Evolutionary conservation across 2,888 invertebrate genomes (phyloP), one percentile per base, ranked within the genome.

Genomic region (Leptinotarsa peninsularis): DNA sequence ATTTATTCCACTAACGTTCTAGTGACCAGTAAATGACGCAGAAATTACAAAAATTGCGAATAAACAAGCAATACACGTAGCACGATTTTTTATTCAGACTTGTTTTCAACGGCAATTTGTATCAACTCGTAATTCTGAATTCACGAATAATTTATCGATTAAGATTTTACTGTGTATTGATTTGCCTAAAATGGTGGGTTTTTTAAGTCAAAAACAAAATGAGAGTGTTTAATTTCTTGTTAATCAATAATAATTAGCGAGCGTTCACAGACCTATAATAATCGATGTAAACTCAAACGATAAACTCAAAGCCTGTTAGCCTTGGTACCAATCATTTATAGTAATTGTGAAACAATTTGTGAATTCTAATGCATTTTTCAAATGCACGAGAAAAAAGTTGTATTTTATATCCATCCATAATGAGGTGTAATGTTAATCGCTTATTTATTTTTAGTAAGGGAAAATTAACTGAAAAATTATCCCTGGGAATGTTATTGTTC

Each of bases 341-440:
- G 69, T 43, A 69, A 69, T 58, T 58, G 70, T 49, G 15, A 56
- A 70, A 49, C 58, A 58, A 56, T 58, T 70, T 70, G 70, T 70
- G 50, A 70, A 70, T 70, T 70, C 23, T 58, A 70, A 49, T 70
- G 58, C 49, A 58, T 58, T 70, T 58, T 58, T 70, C 4, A n/a
- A 70, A 58, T 23, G 33, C 21, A 21, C 18, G n/a, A 52, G 33
- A 54, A 14, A 70, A 52, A 68, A 52, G 27, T 23, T 52, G 18
- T 49, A 58, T 70, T 58, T 70, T 7, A 58, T 58, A 49, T 54
- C 54, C 68, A 68, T 56, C 43, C 43, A 4, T 56, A 54, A 68
- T 68, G n/a, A 66, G n/a, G 43, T 58, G 58, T 58, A 23, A 58
- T 23, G 58, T 58, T 58, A 58, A 58, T 58, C 58, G 15, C 23